These are phyloP conservation scores for Agrochola lychnidis DNA, from an alignment of 2,888 invertebrate species.

Conservation along the genomic window DNA sequence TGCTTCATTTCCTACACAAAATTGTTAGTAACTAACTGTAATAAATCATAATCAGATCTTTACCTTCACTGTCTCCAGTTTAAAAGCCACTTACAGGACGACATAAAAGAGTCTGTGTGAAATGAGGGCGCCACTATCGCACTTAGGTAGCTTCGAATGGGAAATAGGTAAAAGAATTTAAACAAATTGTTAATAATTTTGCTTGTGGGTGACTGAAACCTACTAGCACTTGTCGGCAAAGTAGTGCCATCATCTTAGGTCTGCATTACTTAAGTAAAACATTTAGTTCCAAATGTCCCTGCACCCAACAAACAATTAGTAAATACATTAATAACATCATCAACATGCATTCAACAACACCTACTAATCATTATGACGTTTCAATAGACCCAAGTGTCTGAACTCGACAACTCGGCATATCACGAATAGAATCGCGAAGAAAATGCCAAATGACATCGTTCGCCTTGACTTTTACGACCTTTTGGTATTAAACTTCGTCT, in stretches of 20 bases:
- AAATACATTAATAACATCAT: slow-evolving; percentile 39
- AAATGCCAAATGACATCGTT: slow-evolving; percentile 49
- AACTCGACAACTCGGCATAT: slow-evolving; percentile 41
- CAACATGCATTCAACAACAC: slow-evolving; percentile 29
- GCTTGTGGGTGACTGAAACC: too few relatives aligned
- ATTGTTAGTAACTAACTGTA: background rate
- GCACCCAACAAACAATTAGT: slow-evolving; percentile 31
- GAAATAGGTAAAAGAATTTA: too few relatives aligned
- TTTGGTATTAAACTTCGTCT: slow-evolving; percentile 36
- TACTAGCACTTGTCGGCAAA: too few relatives aligned
- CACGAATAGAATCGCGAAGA: slow-evolving; percentile 38
- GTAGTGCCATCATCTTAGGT: too few relatives aligned
- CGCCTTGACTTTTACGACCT: slow-evolving; percentile 58
- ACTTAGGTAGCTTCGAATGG: too few relatives aligned
- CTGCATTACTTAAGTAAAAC: too few relatives aligned
- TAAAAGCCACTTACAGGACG: background rate
- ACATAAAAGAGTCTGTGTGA: too few relatives aligned
- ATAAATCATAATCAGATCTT: slow-evolving; percentile 11
- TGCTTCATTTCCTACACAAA: background rate
- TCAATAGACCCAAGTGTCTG: slow-evolving; percentile 44
- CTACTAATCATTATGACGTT: slow-evolving; percentile 56
- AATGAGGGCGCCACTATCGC: too few relatives aligned
- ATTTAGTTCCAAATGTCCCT: too few relatives aligned
- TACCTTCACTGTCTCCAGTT: background rate
- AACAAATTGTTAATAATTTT: too few relatives aligned